These are phyloP conservation scores for Oceanites oceanicus DNA, from an alignment of 2,113 vertebrate genomes.

Conservation along the genomic window DNA sequence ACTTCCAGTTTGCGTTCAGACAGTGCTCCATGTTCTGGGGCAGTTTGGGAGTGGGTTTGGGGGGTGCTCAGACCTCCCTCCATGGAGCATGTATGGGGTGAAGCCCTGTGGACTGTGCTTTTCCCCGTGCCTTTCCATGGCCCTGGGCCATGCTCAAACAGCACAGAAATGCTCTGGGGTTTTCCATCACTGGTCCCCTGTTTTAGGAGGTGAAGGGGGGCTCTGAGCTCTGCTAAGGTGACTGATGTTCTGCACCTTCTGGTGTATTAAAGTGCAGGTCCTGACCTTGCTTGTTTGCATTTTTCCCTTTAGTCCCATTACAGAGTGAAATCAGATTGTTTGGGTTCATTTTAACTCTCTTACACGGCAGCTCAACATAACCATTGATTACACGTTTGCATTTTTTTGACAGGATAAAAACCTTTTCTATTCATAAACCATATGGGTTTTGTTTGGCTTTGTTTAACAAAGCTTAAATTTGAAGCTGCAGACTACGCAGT, in stretches of 20 bases:
- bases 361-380: background rate
- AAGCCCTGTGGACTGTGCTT: background rate
- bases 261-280: background rate
- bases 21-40: background rate
- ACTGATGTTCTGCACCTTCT: background rate
- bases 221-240: background rate
- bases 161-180: background rate
- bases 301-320: background rate
- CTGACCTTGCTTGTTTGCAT: background rate
- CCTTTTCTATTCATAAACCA: background rate
- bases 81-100: background rate
- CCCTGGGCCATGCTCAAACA: background rate
- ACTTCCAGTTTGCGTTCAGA: background rate
- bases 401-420: constrained; percentile 5
- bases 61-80: background rate
- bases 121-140: background rate
- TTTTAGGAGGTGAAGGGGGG: background rate
- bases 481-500: constrained; percentile 29
- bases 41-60: background rate
- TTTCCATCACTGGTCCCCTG: fast-evolving
- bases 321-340: background rate
- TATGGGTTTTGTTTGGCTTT: constrained; percentile 44
- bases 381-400: background rate
- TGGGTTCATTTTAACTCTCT: background rate
- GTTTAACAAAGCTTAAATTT: constrained; percentile 36